Conservation (phyloP, 2,888 invertebrate genomes). For the Lithophane leautieri region DNA sequence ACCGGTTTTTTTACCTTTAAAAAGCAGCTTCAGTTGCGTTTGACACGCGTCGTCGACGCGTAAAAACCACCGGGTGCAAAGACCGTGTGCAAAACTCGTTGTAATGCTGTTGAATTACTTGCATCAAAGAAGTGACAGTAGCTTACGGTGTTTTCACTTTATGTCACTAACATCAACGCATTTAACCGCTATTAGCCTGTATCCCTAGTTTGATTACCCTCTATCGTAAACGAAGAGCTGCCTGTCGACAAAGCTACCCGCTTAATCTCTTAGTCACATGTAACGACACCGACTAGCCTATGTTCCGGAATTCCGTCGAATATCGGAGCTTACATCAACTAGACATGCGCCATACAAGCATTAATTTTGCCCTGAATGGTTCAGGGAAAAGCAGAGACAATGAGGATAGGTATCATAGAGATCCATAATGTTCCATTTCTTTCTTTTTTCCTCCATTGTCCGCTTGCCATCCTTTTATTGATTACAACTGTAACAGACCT, state of each 20-base stretch:
- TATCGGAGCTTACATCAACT: not conserved
- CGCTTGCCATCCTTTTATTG: conserved; percentile 22
- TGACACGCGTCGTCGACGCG: too few relatives aligned
- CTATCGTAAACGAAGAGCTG: not conserved
- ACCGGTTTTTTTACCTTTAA: too few relatives aligned
- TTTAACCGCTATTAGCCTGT: not conserved
- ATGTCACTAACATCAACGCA: not conserved
- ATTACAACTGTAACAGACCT: conserved; percentile 23
- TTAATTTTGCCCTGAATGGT: not conserved
- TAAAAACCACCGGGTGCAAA: too few relatives aligned
- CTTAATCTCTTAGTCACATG: conserved; percentile 13
- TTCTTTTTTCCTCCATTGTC: conserved; percentile 25
- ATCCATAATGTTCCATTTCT: conserved; percentile 15
- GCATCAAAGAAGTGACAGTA: not conserved
- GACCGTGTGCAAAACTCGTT: too few relatives aligned
- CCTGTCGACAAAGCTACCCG: not conserved
- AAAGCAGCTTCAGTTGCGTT: too few relatives aligned
- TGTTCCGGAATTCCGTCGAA: conserved; percentile 5
- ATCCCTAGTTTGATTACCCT: too few relatives aligned
- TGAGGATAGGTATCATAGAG: conserved; percentile 13
- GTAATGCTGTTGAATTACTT: conserved; percentile 5
- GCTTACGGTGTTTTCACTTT: not conserved
- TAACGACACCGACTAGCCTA: not conserved
- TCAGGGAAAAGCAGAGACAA: conserved; percentile 20
- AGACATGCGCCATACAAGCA: not conserved